A percentile compares a stretch with the other conserved stretches of the same genome.
Conservation (phyloP, 1,140 invertebrate genomes). For the Orussus abietinus region DNA sequence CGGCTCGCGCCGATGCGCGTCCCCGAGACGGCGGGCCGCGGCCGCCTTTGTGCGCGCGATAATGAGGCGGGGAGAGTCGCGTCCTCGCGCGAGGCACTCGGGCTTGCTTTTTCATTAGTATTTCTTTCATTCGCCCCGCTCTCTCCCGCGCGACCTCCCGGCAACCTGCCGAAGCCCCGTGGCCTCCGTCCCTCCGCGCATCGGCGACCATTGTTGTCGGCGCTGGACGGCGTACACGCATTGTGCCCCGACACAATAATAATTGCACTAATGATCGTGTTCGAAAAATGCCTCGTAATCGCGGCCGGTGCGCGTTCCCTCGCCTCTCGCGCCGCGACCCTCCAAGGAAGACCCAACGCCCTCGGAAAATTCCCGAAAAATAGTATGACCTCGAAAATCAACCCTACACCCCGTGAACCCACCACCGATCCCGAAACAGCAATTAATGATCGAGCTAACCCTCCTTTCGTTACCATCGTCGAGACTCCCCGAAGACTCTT, state of each 20-base stretch:
- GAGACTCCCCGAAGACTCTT: no score
- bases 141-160: conserved; percentile 15
- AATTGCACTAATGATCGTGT: conserved; percentile 48
- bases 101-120: conserved; percentile 39
- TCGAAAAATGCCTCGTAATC: conserved; percentile 40
- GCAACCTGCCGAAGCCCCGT: conserved; percentile 15
- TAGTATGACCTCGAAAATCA: no score
- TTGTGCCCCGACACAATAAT: conserved; percentile 43
- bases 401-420: no score
- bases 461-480: no score
- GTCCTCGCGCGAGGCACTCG: conserved; percentile 26
- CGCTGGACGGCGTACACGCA: conserved; percentile 33
- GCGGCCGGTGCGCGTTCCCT: conserved; percentile 13
- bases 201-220: conserved; percentile 34
- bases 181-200: conserved; percentile 24
- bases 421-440: no score
- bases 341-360: no score
- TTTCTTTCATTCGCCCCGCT: conserved; percentile 35
- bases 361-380: no score
- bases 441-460: no score
- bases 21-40: no score
- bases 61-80: neutral
- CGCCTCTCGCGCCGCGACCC: no score
- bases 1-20: conserved; percentile 5
- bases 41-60: neutral